Conservation (phyloP, 2,113 vertebrate genomes). For the Menura novaehollandiae region DNA sequence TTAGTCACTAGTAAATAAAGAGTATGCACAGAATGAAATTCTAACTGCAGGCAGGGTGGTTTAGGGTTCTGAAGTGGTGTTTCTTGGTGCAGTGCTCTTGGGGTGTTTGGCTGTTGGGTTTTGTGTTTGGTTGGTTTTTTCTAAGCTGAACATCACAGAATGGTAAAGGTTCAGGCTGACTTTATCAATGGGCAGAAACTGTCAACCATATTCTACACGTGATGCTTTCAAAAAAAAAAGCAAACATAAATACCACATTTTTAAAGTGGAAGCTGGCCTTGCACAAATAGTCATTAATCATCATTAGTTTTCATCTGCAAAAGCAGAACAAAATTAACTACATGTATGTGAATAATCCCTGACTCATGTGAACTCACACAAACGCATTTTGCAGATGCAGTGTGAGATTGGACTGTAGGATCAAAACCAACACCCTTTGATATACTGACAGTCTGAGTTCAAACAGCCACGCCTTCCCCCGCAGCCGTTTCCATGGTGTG, state of each 20-base stretch:
- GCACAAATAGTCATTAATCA: not conserved
- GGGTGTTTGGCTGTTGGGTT: not conserved
- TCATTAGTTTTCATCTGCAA: not conserved
- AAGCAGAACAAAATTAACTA: not conserved
- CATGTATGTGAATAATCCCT: not conserved
- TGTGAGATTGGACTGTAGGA: not conserved
- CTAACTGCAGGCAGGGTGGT: not conserved
- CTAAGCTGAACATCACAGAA: not conserved
- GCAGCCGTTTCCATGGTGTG: not conserved
- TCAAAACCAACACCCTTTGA: not conserved
- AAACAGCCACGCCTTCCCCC: not conserved
- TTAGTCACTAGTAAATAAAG: not conserved
- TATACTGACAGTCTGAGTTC: not conserved
- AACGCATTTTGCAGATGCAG: not conserved
- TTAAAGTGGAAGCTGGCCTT: not conserved
- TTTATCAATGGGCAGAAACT: not conserved
- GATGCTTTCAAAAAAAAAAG: not conserved
- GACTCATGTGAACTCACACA: not conserved
- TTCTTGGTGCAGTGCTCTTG: not conserved
- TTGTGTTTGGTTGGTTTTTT: not conserved
- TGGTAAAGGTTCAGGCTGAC: not conserved
- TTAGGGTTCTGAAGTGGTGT: rapidly evolving
- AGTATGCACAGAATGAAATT: not conserved
- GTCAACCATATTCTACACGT: not conserved
- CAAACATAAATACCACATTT: not conserved